Base-by-base conservation (phyloP, 2,113 vertebrate genomes). In the Tragelaphus imberbis region DNA sequence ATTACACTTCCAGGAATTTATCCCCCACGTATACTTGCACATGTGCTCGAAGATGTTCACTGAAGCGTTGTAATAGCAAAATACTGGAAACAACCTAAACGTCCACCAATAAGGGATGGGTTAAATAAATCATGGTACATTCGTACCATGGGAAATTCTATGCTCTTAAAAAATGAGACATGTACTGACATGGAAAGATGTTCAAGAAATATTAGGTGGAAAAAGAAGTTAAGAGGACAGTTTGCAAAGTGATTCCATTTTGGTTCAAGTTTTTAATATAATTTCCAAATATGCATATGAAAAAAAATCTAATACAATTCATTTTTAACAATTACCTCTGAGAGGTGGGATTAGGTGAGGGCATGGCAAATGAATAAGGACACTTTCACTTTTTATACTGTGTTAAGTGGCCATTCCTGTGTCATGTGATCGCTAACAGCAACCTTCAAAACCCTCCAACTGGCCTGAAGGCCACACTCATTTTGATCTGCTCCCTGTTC, bases 1-100 rank as follows among this genome's bases (percentile, higher is more conserved):
- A 97, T 98, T 97, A 97, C 95, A 97, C 97, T 97, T 95, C 95
- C 94, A 97, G 98, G 95, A 96, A 98, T 98, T 93, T 98, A 97
- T 95, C 95, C 95, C 98, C 97, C 96, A 96, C 85, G 94, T 97
- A 96, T 96, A 97, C 97, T 97, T 96, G 98, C 97, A 98, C 97
- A 93, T 95, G 96, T 87, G 97, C 97, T 92, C 44, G 47, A 82
- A 94, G 90, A 77, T 92, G 95, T 77, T 97, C 95, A 97, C 81
- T 81, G 97, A 98, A 93, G 95, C 89, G 84, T 75, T 96, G 96
- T 88, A 95, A 97, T 88, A 98, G 97, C 95, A 96, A 97, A 97
- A 96, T 95, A 82, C 96, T 97, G 95, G 97, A 93, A 97, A 97
- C 97, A 89, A 97, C 97, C 97, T 97, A 97, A 97, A 98, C 51